These are phyloP conservation scores for Timandra comae DNA, from an alignment of 2,888 invertebrate genomes.

Conservation along the genomic window DNA sequence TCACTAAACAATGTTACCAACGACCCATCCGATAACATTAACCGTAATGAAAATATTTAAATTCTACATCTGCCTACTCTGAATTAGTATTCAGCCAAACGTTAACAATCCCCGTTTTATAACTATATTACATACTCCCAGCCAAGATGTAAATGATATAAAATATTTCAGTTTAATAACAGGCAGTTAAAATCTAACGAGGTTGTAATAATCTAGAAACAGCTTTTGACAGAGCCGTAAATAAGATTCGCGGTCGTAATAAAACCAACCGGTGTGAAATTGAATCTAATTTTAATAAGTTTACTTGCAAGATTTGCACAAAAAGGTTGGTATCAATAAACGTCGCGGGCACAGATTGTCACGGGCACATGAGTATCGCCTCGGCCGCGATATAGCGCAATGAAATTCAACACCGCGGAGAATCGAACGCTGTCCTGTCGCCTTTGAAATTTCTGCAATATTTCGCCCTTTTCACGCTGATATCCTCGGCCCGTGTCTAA, in stretches of 20 bases:
- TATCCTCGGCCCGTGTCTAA: conserved; percentile 70
- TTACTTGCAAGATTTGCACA: conserved; percentile 36
- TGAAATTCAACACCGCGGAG: conserved; percentile 74
- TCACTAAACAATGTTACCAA: conserved; percentile 45
- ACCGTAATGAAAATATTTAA: conserved; percentile 27
- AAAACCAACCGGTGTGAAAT: conserved; percentile 35
- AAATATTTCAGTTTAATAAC: conserved; percentile 36
- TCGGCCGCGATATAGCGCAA: conserved; percentile 60
- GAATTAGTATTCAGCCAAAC: background rate
- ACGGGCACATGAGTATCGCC: conserved; percentile 53
- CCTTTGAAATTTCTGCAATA: conserved; percentile 74
- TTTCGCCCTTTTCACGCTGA: conserved; percentile 75
- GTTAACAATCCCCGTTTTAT: conserved; percentile 4
- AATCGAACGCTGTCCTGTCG: conserved; percentile 75
- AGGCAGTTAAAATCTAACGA: conserved; percentile 38
- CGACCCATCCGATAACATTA: conserved; percentile 40
- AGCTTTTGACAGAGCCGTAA: conserved; percentile 32
- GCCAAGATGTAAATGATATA: conserved; percentile 17
- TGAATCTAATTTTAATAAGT: conserved; percentile 50
- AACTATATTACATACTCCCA: conserved; percentile 4
- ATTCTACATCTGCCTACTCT: conserved; percentile 3
- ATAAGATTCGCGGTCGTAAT: conserved; percentile 32
- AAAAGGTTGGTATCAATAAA: conserved; percentile 63
- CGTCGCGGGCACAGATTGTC: conserved; percentile 45
- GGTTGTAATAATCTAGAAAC: conserved; percentile 33